Percentiles rank a stretch among this genome's conserved stretches.
Conservation (phyloP, 1,140 invertebrate genomes). For the Drosophila willistoni region DNA sequence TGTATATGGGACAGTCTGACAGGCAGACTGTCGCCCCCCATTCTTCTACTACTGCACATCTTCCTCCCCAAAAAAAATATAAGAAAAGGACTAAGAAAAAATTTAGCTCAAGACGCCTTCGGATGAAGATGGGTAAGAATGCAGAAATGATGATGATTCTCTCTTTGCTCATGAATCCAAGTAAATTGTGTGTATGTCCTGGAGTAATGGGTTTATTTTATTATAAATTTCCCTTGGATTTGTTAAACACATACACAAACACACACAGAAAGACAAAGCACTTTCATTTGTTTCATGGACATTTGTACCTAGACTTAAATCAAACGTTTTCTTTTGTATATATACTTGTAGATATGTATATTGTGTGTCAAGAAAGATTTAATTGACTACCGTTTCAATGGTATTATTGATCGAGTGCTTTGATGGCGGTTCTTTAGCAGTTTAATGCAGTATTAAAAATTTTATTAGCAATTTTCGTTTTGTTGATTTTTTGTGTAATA, state of each 20-base stretch:
- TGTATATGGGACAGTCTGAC: constrained; percentile 64
- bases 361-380: constrained; percentile 53
- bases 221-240: constrained; percentile 43
- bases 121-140: constrained; percentile 62
- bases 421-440: constrained; percentile 41
- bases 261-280: constrained; percentile 20
- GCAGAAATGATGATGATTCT: constrained; percentile 69
- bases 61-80: constrained; percentile 7
- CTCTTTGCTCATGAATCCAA: constrained; percentile 26
- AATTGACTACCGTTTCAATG: constrained; percentile 62
- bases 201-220: constrained; percentile 52
- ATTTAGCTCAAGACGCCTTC: constrained; percentile 30
- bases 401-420: constrained; percentile 60
- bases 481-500: constrained; percentile 60
- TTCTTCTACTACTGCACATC: not conserved
- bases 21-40: not conserved
- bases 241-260: constrained; percentile 1
- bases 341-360: not conserved
- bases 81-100: constrained; percentile 8
- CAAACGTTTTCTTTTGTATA: not conserved
- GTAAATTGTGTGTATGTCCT: constrained; percentile 47
- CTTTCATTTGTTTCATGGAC: constrained; percentile 17
- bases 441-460: constrained; percentile 72
- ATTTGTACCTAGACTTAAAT: constrained; percentile 42
- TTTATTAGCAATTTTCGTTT: constrained; percentile 58